These are phyloP conservation scores for Myiozetetes cayanensis DNA, from an alignment of 2,113 vertebrate species.

Conservation along the genomic window DNA sequence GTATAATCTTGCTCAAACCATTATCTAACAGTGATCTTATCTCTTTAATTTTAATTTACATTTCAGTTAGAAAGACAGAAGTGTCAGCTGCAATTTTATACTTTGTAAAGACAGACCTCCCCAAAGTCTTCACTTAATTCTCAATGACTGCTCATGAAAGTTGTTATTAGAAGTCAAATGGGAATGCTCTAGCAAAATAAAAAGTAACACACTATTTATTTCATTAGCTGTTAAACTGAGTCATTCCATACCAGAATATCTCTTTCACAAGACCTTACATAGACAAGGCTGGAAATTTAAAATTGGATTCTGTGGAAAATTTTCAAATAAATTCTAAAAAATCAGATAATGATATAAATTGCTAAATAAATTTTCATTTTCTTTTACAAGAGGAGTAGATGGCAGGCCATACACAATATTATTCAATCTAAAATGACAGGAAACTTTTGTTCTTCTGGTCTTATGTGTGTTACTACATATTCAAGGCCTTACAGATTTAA, in stretches of 20 bases:
- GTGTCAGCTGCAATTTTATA: background rate
- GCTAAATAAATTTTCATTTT: background rate
- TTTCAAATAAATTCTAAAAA: background rate
- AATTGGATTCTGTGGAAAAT: background rate
- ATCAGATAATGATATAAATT: background rate
- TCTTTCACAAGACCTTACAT: background rate
- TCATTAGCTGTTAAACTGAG: background rate
- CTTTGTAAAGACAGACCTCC: background rate
- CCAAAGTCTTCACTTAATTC: background rate
- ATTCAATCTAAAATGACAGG: background rate
- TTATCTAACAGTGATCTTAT: background rate
- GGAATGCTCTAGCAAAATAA: background rate
- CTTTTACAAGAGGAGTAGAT: background rate
- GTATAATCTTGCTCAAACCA: background rate
- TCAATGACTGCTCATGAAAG: background rate
- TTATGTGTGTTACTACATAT: background rate
- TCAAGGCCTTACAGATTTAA: background rate
- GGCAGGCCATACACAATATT: background rate
- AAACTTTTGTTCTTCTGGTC: background rate
- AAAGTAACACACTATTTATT: background rate
- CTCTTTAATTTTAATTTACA: background rate
- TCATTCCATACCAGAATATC: background rate
- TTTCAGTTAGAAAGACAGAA: slow-evolving; percentile 5
- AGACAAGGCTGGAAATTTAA: background rate
- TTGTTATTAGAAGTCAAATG: background rate